phyloP scores from a whole-genome alignment of 2,113 vertebrate genomes.

The Conger conger region DNA sequence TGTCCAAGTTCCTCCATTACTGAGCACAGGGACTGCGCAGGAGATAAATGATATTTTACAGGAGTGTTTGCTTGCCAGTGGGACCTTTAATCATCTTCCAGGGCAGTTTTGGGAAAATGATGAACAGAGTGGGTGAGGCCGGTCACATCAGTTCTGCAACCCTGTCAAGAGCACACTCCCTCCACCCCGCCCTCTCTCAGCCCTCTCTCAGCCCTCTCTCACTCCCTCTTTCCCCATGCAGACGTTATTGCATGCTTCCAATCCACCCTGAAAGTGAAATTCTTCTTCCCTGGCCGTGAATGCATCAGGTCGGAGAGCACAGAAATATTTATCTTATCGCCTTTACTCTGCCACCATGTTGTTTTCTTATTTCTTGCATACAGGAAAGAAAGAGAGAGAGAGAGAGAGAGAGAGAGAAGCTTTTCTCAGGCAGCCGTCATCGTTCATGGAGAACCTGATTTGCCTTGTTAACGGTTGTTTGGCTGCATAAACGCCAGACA shows the following conservation, averaged over 20 bases:
- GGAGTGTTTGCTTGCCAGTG: too few relatives aligned
- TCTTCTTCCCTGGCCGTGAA: background rate
- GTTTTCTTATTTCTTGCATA: background rate
- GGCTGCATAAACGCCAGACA: background rate
- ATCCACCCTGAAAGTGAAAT: background rate
- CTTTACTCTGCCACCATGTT: constrained; percentile 2
- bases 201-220: background rate
- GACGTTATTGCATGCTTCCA: background rate
- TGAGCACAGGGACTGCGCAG: too few relatives aligned
- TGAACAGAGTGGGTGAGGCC: too few relatives aligned
- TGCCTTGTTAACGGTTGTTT: background rate
- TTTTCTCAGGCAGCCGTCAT: background rate
- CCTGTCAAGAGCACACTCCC: background rate
- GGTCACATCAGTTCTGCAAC: background rate
- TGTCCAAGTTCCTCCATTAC: too few relatives aligned
- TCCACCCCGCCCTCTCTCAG: background rate
- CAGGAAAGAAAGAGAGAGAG: background rate
- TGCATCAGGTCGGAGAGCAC: too few relatives aligned
- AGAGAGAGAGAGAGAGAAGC: background rate
- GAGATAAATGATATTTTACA: too few relatives aligned
- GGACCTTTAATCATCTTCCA: too few relatives aligned
- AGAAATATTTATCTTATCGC: background rate
- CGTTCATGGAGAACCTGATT: background rate
- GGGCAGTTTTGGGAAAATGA: too few relatives aligned
- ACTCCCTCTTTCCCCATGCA: background rate